Evolutionary conservation across 2,797 vertebrate species (phyloP).

Genomic region (Pyrrhura leucotis): DNA sequence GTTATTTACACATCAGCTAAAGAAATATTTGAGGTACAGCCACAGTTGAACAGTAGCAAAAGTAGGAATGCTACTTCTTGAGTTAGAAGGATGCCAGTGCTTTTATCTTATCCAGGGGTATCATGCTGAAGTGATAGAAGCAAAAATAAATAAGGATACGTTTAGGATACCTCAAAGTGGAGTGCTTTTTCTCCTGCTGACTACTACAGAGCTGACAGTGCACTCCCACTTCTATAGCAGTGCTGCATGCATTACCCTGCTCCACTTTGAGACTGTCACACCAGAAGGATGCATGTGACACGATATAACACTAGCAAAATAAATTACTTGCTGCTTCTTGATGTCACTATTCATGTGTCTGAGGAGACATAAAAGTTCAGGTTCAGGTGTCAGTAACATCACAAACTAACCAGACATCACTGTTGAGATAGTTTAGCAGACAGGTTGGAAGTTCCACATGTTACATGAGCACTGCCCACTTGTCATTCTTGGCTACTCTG

Average conservation of each 20-base stretch:
- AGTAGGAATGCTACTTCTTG: neutral
- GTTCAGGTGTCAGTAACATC: neutral
- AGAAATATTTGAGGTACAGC: neutral
- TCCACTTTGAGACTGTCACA: neutral
- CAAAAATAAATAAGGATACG: neutral
- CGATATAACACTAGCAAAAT: accelerated
- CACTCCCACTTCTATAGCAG: neutral
- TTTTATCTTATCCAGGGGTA: neutral
- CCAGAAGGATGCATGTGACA: neutral
- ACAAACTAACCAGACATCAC: neutral
- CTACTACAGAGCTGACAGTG: neutral
- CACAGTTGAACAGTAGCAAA: neutral
- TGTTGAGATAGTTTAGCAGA: neutral
- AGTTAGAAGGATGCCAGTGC: neutral
- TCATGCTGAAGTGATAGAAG: neutral
- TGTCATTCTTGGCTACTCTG: neutral
- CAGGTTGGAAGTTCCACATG: accelerated
- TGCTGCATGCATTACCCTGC: neutral
- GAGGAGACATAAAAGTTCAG: neutral
- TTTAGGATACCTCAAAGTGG: neutral
- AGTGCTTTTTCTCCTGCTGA: neutral
- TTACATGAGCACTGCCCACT: accelerated
- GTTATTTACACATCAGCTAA: neutral
- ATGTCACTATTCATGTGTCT: neutral
- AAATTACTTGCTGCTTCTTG: neutral